These are phyloP conservation scores for Oryzias dopingdopingensis DNA, from an alignment of 2,797 vertebrate species.

Conservation along the genomic window DNA sequence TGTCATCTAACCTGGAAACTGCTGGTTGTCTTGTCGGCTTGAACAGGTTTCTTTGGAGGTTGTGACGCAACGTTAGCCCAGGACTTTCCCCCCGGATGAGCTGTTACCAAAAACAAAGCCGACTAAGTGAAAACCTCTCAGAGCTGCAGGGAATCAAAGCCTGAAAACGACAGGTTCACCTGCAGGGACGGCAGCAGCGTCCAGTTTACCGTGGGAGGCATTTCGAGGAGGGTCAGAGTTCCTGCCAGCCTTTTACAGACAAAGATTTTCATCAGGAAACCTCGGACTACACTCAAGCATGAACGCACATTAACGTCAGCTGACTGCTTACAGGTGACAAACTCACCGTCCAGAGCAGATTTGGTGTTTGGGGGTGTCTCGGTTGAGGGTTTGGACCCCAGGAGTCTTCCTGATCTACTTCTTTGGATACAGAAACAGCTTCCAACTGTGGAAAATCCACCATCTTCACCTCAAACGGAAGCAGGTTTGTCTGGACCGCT, in stretches of 20 bases:
- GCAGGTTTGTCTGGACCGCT: slow-evolving; percentile 37
- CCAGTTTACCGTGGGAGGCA: slow-evolving; percentile 14
- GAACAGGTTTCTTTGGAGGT: slow-evolving; percentile 72
- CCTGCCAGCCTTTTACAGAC: slow-evolving; percentile 34
- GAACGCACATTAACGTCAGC: neutral
- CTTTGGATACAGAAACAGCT: slow-evolving; percentile 31
- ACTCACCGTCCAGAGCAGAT: slow-evolving; percentile 43
- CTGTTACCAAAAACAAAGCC: slow-evolving; percentile 30
- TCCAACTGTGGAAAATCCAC: slow-evolving; percentile 83
- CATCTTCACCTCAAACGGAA: slow-evolving; percentile 78
- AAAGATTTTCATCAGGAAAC: slow-evolving; percentile 1
- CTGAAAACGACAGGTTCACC: slow-evolving; percentile 32
- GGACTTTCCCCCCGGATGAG: slow-evolving; percentile 51
- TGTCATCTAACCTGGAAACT: slow-evolving; percentile 18
- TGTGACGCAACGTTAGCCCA: slow-evolving; percentile 86
- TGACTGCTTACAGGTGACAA: neutral
- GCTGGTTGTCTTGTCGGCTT: slow-evolving; percentile 55
- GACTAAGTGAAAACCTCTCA: neutral
- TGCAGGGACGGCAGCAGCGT: slow-evolving; percentile 16
- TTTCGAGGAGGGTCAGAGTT: slow-evolving; percentile 31
- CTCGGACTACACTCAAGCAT: neutral
- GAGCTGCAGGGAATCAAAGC: neutral
- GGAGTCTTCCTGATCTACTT: slow-evolving; percentile 34
- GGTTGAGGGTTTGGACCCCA: slow-evolving; percentile 41
- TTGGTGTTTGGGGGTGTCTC: slow-evolving; percentile 11